These are phyloP conservation scores for Pygmarrhopalites habei DNA, from an alignment of 1,140 invertebrate genomes.

Conservation along the genomic window DNA sequence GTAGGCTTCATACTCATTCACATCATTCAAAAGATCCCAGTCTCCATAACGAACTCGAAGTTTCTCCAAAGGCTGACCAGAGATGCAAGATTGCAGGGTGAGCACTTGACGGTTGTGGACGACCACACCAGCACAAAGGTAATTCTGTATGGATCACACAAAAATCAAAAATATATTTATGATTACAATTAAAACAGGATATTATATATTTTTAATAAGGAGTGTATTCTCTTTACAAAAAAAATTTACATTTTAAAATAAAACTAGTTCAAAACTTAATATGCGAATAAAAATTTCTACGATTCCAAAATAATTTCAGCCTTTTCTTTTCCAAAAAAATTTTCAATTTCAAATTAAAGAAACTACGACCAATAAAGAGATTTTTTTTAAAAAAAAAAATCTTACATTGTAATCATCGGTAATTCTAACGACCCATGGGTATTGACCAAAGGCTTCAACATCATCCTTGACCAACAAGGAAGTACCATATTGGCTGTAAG, in stretches of 20 bases:
- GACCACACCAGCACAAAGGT: conserved; percentile 28
- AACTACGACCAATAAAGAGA: too few species aligned
- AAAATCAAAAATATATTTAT: too few species aligned
- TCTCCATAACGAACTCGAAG: conserved; percentile 29
- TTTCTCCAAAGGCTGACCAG: conserved; percentile 14
- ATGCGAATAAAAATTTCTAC: too few species aligned
- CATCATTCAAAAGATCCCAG: conserved; percentile 32
- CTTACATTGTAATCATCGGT: conserved; percentile 36
- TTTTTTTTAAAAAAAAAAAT: too few species aligned
- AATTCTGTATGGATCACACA: conserved; percentile 18
- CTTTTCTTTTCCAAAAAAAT: too few species aligned
- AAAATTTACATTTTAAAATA: too few species aligned
- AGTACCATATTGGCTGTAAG: conserved; percentile 12
- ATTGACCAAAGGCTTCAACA: conserved; percentile 20
- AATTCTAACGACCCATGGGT: conserved; percentile 27
- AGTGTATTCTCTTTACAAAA: too few species aligned
- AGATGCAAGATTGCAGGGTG: conserved; percentile 25
- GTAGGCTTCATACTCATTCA: conserved; percentile 36
- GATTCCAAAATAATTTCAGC: too few species aligned
- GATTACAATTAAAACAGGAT: too few species aligned
- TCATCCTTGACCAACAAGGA: neutral
- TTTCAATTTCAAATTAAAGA: too few species aligned
- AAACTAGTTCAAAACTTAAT: too few species aligned
- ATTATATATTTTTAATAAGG: too few species aligned
- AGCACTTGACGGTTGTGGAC: conserved; percentile 26